Evolutionary conservation across 2,888 invertebrate genomes (phyloP), one percentile per base, ranked within the genome.

Genomic region (Acleris emargana): DNA sequence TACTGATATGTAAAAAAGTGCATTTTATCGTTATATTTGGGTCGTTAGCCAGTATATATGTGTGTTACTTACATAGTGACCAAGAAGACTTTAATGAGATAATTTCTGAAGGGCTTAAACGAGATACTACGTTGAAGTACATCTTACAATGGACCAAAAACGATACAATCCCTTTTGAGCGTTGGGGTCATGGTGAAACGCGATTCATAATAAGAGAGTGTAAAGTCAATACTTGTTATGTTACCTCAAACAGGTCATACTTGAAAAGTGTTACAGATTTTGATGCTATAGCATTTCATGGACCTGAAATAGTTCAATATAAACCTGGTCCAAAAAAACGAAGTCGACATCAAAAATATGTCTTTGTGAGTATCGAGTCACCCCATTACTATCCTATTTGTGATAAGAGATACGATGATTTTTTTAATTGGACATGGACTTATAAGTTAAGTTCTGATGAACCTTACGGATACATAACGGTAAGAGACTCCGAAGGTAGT

Each of bases 391-490:
- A 84, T 61, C 83, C 82, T 0, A 47, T 79, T 1, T 78, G 77
- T 53, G 66, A 78, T 16, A 45, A 71, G 18, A 71, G 47, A 51
- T 80, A 74, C n/a, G 72, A 86, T 43, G 69, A 72, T 11, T 83
- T 73, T 38, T 86, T 87, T 52, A 87, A 86, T 68, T 82, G 81
- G 78, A 85, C 85, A 0, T 84, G 82, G 84, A 85, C 85, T 0
- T 87, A 78, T 52, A 83, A 77, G 70, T 66, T 83, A 1, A 72
- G 81, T 68, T 83, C 85, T 0, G 86, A 86, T 43, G 71, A 76
- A 18, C 71, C 64, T 28, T 84, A 77, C 68, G 81, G 80, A 0
- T 86, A 86, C 45, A 70, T 86, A 11, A 67, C 71, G 3, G 69
- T 86, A 0, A 78, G 72, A 59, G 73, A 86, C 62, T 64, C 58